Conservation (phyloP, 2,888 invertebrate genomes). For the Camponotus fellah region DNA sequence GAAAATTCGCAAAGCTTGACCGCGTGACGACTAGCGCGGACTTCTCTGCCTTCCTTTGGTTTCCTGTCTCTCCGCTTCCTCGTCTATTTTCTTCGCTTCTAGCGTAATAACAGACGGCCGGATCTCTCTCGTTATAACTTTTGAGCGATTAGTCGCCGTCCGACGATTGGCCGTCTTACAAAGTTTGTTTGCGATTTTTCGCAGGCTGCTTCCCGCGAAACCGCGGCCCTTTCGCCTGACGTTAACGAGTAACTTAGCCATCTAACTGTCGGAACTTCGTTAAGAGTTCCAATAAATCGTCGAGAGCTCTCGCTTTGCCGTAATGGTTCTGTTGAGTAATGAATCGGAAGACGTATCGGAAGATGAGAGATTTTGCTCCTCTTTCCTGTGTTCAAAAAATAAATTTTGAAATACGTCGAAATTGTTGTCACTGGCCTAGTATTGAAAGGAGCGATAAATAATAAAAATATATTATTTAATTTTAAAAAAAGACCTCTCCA, state of each 20-base stretch:
- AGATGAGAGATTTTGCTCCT: slow-evolving; percentile 40
- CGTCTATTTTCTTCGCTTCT: slow-evolving; percentile 40
- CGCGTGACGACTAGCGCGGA: slow-evolving; percentile 55
- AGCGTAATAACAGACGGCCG: slow-evolving; percentile 51
- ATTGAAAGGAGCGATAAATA: neutral
- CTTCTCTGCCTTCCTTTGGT: neutral
- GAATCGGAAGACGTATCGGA: slow-evolving; percentile 49
- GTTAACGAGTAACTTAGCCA: slow-evolving; percentile 58
- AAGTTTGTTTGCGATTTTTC: slow-evolving; percentile 59
- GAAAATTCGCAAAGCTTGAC: slow-evolving; percentile 62
- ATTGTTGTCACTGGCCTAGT: neutral
- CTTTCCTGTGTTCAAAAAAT: slow-evolving; percentile 18
- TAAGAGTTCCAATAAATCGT: slow-evolving; percentile 56
- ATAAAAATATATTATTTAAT: neutral
- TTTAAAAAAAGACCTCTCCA: too few relatives aligned
- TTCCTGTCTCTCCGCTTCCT: slow-evolving; percentile 16
- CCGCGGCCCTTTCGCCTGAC: slow-evolving; percentile 43
- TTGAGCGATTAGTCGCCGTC: slow-evolving; percentile 59
- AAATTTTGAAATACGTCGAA: neutral
- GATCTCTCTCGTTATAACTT: slow-evolving; percentile 60
- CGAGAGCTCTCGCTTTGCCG: slow-evolving; percentile 48
- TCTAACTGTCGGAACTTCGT: slow-evolving; percentile 57
- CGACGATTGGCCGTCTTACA: slow-evolving; percentile 49
- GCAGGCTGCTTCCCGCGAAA: slow-evolving; percentile 52
- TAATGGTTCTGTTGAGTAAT: slow-evolving; percentile 53